phyloP scores from a whole-genome alignment of 2,888 invertebrate species.

The Agrilus mali region DNA sequence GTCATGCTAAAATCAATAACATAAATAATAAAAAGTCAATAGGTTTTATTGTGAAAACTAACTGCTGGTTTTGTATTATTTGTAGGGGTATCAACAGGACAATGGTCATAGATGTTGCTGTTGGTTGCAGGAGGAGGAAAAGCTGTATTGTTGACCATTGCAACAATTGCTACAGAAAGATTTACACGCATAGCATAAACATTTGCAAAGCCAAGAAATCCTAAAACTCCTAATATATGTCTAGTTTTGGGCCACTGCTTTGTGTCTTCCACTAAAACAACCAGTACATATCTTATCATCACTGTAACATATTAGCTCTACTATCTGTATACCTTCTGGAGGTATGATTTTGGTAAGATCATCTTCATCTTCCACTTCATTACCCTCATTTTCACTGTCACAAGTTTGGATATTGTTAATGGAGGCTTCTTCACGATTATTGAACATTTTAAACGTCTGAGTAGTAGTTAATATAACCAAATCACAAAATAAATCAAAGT shows the following conservation, averaged over 20 bases:
- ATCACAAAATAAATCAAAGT: too few species aligned
- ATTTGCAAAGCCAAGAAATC: conserved; percentile 78
- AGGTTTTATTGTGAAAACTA: conserved; percentile 6
- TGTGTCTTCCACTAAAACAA: conserved; percentile 43
- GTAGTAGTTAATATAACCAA: too few species aligned
- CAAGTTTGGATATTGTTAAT: conserved; percentile 4
- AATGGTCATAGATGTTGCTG: conserved; percentile 47
- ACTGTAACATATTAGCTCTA: not conserved
- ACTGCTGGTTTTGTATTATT: conserved; percentile 26
- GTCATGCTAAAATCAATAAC: conserved; percentile 38
- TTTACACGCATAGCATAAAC: conserved; percentile 87
- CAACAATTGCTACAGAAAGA: conserved; percentile 86
- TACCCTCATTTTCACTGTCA: conserved; percentile 18
- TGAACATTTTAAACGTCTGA: too few species aligned
- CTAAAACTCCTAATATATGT: conserved; percentile 68
- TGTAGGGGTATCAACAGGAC: conserved; percentile 39
- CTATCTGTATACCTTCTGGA: conserved; percentile 27
- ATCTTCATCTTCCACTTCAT: conserved; percentile 29
- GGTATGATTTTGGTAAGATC: conserved; percentile 31
- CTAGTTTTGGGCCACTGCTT: conserved; percentile 58
- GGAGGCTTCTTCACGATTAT: conserved; percentile 4
- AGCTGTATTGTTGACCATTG: conserved; percentile 76
- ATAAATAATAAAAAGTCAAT: conserved; percentile 4
- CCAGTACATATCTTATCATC: not conserved
- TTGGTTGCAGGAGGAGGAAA: conserved; percentile 41